Evolutionary conservation across 2,113 vertebrate species (phyloP), one percentile per base, ranked within the genome.

Genomic region (Nyctibius bracteatus): DNA sequence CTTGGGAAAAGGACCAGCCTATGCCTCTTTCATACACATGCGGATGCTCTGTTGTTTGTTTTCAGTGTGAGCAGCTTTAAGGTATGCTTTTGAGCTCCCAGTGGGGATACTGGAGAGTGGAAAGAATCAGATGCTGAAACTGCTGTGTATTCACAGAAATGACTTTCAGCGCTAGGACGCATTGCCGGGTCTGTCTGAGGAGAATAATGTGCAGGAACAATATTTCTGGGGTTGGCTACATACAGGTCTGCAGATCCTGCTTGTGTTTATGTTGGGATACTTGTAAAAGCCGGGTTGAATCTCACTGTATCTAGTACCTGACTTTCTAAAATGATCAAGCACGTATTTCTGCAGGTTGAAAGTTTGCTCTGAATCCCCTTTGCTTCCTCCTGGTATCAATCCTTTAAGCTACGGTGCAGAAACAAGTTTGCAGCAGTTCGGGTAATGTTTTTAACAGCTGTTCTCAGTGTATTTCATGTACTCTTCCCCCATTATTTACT

Each of bases 121-220:
- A 67, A 67, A 35, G 22, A 67, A 35, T 59, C 31, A 58, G 41
- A 19, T 81, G 22, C 23, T 67, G 73, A 41, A 93, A 15, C 19
- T 75, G 47, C 41, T 41, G 14, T 51, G 49, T 39, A 2, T 46
- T 84, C 55, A 35, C 35, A 71, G 75, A 35, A 66, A 6, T 5
- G 27, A 23, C 2, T 74, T 81, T 74, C 39, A 39, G 54, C 1
- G 0, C 16, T 66, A 46, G 63, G 35, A 12, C 3, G 0, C 8
- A 41, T 68, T 67, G 21, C 47, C 78, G 33, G 16, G 65, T 14
- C 55, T 89, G 43, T 17, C 62, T 41, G 54, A 80, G 33, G 31
- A 41, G 58, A 81, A 12, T 13, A 37, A 15, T 12, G 49, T 91
- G 6, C 63, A 43, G 67, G 54, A 70, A 18, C 28, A 6, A 0